Conservation (phyloP, 2,113 vertebrate species). For the Pachypanchax playfairii region DNA sequence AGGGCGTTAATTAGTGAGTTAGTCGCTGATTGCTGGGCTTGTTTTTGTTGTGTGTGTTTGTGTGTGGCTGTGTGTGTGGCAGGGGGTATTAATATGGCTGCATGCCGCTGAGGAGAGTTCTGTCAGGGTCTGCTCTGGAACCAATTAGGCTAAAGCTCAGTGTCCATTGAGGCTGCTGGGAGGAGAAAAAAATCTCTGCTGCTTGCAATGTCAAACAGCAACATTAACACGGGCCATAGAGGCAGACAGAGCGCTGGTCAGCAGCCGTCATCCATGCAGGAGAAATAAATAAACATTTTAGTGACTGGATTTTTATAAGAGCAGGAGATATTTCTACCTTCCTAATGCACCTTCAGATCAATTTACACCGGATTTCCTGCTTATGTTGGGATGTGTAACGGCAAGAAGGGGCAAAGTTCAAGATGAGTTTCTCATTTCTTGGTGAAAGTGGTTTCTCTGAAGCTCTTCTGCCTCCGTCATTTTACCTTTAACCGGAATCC, state of each 20-base stretch:
- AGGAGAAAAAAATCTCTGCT: slow-evolving; percentile 77
- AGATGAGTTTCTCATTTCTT: slow-evolving; percentile 5
- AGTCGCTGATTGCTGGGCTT: slow-evolving; percentile 94
- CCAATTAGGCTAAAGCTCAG: slow-evolving; percentile 93
- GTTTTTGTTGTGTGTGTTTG: slow-evolving; percentile 90
- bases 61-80: slow-evolving; percentile 66
- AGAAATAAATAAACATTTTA: background rate
- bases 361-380: background rate
- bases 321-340: background rate
- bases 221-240: slow-evolving; percentile 81
- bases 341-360: background rate
- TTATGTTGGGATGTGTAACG: slow-evolving; percentile 18
- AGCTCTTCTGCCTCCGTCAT: slow-evolving; percentile 18
- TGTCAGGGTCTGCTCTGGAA: slow-evolving; percentile 96
- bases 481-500: slow-evolving; percentile 39
- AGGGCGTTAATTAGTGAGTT: slow-evolving; percentile 97
- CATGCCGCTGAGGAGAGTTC: slow-evolving; percentile 86
- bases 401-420: slow-evolving; percentile 19
- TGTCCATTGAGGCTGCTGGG: slow-evolving; percentile 85
- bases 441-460: slow-evolving; percentile 13
- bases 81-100: slow-evolving; percentile 85
- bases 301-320: slow-evolving; percentile 6
- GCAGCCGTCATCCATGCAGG: slow-evolving; percentile 39
- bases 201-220: slow-evolving; percentile 87
- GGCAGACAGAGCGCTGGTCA: slow-evolving; percentile 42